Base-by-base conservation (phyloP, 2,797 vertebrate genomes). In the Sciurus carolinensis region DNA sequence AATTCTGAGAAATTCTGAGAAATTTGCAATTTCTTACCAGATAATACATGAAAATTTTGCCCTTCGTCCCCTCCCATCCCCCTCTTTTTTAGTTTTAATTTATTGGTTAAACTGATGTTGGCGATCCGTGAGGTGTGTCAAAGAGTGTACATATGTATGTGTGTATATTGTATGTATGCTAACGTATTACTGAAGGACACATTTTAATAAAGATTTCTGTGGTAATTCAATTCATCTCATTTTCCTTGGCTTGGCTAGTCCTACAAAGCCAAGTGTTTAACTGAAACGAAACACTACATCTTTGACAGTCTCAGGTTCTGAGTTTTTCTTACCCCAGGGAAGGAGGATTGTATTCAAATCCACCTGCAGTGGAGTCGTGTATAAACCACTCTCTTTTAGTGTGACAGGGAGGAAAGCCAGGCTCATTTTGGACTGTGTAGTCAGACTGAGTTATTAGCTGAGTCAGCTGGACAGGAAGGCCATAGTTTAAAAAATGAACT, bases 181-280 rank as follows among this genome's bases (percentile, higher is more conserved):
- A 98, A 95, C 98, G 96, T 96, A 98, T 98, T 96, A 95, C 95
- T 82, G 94, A 98, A 96, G 97, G 98, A 98, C 97, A 97, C 71
- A 90, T 98, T 98, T 97, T 98, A 99, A 99, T 99, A 99, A 99
- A 99, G 98, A 98, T 97, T 98, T 97, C 98, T 98, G 98, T 98
- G 90, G 90, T 98, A 98, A 86, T 98, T 98, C 5, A 54, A 75
- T 87, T 97, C 18, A 95, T 98, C 92, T 98, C 96, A 92, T 96
- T 97, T 0, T 98, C 98, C 98, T 98, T 98, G 95, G 92, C 95
- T 22, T 50, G 67, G 85, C 20, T 52, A 97, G 87, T 93, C 54
- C 71, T 73, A 5, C 83, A 92, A 90, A 97, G 96, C 95, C 96
- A 97, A 96, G 89, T 85, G 71, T 93, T 90, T 90, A n/a, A 72